Base-by-base conservation (phyloP, 2,797 vertebrate genomes). In the Brotula barbata region DNA sequence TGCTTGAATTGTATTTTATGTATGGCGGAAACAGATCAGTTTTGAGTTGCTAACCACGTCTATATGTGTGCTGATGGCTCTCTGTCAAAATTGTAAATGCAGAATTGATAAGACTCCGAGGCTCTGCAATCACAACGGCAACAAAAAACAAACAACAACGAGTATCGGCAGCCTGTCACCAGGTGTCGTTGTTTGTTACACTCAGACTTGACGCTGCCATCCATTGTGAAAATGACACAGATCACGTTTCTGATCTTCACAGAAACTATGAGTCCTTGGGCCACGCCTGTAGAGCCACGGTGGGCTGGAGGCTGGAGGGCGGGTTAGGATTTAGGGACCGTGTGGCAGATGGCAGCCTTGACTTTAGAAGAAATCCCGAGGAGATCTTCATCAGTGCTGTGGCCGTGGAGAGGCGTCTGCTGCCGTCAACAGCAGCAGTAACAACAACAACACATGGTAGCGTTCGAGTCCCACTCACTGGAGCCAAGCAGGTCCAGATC, bases 291-390 rank as follows among this genome's bases (percentile, higher is more conserved):
- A 14, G 58, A 73, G 53, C 81, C 64, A 68, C 13, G 25, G 1
- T 8, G 66, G 58, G 62, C 42, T 54, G 61, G 44, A 45, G 62
- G 61, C 41, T 39, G 46, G 68, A 47, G 37, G 58, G 68, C 67
- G 36, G 71, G 71, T n/a, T 36, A 64, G 83, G 85, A 85, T 85
- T 85, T 88, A 74, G 81, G 50, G 59, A n/a, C 70, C 56, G 64
- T 6, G 34, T 71, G 74, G 74, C 86, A 87, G 83, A 85, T 89
- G 87, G 87, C 57, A 13, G 82, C 59, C 71, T 78, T 59, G 56
- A 69, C 68, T 44, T 68, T 20, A 59, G 14, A 64, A 72, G 58
- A 64, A 66, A 51, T 79, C 64, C 70, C 64, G 55, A 74, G 61
- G 72, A 76, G 69, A 63, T 52, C 11, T 22, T 58, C 48, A 41